A percentile compares a stretch with the other conserved stretches of the same genome.
Evolutionary conservation across 2,797 vertebrate genomes (phyloP).

Genomic region (Onychomys leucogaster): DNA sequence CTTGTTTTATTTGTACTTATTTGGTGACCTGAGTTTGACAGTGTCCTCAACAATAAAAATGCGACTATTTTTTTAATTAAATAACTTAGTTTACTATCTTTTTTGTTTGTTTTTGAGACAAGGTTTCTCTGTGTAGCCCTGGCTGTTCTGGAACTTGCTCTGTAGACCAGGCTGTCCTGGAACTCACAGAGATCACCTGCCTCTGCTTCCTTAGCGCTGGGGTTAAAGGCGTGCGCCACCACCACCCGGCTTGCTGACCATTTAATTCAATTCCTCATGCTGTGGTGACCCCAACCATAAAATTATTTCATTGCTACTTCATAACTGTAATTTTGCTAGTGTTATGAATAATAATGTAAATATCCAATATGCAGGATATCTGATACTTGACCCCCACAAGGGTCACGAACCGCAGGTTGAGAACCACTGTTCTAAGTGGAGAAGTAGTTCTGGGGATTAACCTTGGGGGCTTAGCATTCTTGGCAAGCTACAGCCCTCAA

Average conservation of each 20-base stretch:
- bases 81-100: background rate
- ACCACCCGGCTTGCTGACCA: too few species aligned
- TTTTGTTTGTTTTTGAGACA: background rate
- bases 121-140: background rate
- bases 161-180: background rate
- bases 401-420: background rate
- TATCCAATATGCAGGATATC: background rate
- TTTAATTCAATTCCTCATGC: too few species aligned
- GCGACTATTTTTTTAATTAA: background rate
- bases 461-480: background rate
- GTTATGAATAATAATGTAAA: background rate
- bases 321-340: background rate
- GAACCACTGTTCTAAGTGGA: background rate
- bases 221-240: background rate
- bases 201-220: background rate
- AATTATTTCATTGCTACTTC: too few species aligned
- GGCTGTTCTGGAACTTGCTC: background rate
- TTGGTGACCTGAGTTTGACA: background rate
- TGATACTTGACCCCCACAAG: background rate
- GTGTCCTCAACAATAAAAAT: background rate
- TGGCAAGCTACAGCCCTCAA: background rate
- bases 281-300: too few species aligned
- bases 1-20: background rate
- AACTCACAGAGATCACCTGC: background rate
- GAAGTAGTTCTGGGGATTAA: background rate